phyloP scores from a whole-genome alignment of 2,888 invertebrate genomes.

The Dasysyrphus albostriatus region DNA sequence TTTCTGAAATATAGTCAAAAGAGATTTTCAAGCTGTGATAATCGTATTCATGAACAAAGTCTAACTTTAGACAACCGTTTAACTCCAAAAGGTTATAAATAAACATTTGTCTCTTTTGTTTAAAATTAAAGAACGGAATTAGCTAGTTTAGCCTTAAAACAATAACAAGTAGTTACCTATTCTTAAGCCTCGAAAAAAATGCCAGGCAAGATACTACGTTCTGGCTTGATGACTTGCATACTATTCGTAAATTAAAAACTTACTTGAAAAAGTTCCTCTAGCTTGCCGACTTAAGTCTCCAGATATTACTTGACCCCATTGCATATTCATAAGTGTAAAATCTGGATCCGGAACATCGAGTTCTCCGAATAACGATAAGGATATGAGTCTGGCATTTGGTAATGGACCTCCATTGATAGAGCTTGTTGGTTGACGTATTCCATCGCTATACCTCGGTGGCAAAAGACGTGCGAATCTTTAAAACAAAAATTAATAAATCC shows the following conservation, averaged over 20 bases:
- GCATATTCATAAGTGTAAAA: conserved; percentile 90
- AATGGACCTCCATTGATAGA: conserved; percentile 87
- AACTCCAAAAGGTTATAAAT: no score
- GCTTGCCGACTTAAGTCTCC: conserved; percentile 85
- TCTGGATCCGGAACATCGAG: conserved; percentile 88
- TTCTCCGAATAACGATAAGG: conserved; percentile 89
- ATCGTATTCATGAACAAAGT: no score
- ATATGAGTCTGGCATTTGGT: conserved; percentile 89
- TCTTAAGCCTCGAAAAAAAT: no score
- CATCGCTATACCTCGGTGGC: conserved; percentile 84
- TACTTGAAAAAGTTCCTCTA: conserved; percentile 88
- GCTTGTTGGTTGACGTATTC: conserved; percentile 86
- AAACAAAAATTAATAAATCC: conserved; percentile 2
- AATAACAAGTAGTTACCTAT: no score
- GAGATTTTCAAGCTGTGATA: no score
- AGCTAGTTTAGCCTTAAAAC: no score
- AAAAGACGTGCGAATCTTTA: conserved; percentile 83
- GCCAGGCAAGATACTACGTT: no score
- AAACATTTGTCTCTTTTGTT: no score
- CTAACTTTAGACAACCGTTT: no score
- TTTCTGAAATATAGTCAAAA: conserved; percentile 82
- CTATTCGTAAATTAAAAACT: conserved; percentile 79
- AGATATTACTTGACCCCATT: conserved; percentile 87
- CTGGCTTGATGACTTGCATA: no score
- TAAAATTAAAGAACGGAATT: no score